Evolutionary conservation across 1,140 invertebrate species (phyloP).

Genomic region (Elysia chlorotica): DNA sequence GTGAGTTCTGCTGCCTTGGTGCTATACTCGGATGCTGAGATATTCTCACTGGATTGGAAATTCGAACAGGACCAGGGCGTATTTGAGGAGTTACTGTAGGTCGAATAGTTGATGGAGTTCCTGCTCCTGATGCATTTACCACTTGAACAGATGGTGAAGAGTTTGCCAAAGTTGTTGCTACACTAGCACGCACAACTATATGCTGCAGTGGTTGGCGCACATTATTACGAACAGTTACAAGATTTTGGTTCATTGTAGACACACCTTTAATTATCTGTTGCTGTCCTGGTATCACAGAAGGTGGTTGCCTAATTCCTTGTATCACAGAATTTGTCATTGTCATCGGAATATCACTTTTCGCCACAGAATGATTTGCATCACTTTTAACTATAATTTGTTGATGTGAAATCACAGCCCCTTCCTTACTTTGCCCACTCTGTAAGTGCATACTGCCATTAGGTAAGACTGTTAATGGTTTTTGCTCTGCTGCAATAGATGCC

Average conservation of each 20-base stretch:
- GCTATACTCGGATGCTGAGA: constrained; percentile 67
- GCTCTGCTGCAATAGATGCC: constrained; percentile 55
- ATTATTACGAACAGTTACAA: constrained; percentile 44
- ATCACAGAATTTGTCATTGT: constrained; percentile 24
- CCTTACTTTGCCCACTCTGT: constrained; percentile 17
- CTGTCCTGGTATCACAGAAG: constrained; percentile 13
- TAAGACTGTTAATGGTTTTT: constrained; percentile 49
- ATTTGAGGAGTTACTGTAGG: constrained; percentile 14
- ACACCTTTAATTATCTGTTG: too few relatives aligned
- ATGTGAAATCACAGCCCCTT: constrained; percentile 20
- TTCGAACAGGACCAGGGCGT: constrained; percentile 18
- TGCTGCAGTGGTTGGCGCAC: constrained; percentile 37
- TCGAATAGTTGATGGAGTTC: constrained; percentile 18
- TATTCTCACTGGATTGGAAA: constrained; percentile 29
- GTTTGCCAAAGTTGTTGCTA: constrained; percentile 45
- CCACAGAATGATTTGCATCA: constrained; percentile 21
- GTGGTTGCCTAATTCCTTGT: constrained; percentile 11
- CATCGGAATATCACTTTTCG: constrained; percentile 23
- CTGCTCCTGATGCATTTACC: constrained; percentile 70
- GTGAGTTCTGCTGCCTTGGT: constrained; percentile 68
- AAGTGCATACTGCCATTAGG: constrained; percentile 34
- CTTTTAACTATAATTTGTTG: constrained; percentile 22
- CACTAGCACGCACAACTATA: constrained; percentile 51
- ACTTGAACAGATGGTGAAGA: constrained; percentile 70
- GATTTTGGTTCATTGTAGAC: too few relatives aligned